Conservation (phyloP, 2,888 invertebrate genomes). For the Ectemnius cavifrons region DNA sequence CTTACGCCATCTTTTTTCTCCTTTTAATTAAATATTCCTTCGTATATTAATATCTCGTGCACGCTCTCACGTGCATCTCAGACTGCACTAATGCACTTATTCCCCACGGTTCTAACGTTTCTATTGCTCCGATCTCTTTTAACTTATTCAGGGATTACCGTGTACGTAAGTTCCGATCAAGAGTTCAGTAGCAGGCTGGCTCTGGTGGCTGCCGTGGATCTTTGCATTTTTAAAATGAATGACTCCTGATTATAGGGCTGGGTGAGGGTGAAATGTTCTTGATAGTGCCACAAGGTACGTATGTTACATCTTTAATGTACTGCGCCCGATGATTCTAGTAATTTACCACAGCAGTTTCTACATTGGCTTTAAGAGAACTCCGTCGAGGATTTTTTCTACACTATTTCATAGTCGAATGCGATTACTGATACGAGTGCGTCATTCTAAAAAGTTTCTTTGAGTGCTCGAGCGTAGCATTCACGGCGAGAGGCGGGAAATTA, state of each 20-base stretch:
- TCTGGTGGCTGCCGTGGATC: not conserved
- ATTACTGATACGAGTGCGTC: not conserved
- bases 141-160: conserved; percentile 1
- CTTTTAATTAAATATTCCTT: not conserved
- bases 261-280: not conserved
- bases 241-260: not conserved
- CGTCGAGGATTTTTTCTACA: not conserved
- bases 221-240: conserved; percentile 21
- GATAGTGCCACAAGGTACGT: not conserved
- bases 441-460: too few species aligned
- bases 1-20: not conserved
- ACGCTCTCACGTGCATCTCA: not conserved
- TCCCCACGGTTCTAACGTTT: not conserved
- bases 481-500: not conserved
- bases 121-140: not conserved
- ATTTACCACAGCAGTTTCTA: not conserved
- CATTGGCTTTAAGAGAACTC: not conserved
- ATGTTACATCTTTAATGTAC: not conserved
- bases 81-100: not conserved
- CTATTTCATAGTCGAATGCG: not conserved
- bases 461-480: not conserved
- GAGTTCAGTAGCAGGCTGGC: not conserved
- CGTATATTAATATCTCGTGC: not conserved
- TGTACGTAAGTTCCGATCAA: not conserved
- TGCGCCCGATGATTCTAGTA: not conserved